Evolutionary conservation across 2,113 vertebrate species (phyloP).

Genomic region (Pelodiscus sinensis): DNA sequence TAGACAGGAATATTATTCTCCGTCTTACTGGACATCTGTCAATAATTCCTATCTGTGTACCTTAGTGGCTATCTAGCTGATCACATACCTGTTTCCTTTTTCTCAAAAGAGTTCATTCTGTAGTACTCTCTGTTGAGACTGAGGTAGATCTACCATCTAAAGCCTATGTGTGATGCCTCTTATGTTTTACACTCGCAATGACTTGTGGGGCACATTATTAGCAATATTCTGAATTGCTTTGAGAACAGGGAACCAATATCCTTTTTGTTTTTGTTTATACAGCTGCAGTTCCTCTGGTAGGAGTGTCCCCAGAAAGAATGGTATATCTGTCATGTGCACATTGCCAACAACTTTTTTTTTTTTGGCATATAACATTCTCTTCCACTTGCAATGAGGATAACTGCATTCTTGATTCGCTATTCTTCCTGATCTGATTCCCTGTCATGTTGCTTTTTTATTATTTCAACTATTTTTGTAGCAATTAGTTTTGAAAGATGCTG

Average conservation of each 20-base stretch:
- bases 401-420: background rate
- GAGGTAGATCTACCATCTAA: background rate
- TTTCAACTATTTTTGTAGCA: background rate
- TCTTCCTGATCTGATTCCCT: background rate
- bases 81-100: slow-evolving; percentile 46
- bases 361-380: background rate
- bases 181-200: background rate
- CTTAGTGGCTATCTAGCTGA: background rate
- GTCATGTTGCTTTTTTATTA: background rate
- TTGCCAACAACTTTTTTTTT: background rate
- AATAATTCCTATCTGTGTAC: slow-evolving; percentile 42
- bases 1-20: slow-evolving; percentile 56
- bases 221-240: background rate
- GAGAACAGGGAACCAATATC: background rate
- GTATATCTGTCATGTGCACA: background rate
- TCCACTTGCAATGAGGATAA: rapidly evolving
- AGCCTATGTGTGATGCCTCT: background rate
- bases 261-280: background rate
- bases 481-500: background rate
- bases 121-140: slow-evolving; percentile 15
- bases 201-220: background rate
- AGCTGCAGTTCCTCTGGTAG: background rate
- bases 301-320: background rate
- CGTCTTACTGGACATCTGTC: slow-evolving; percentile 37
- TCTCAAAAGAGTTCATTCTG: slow-evolving; percentile 44